Conservation (phyloP, 2,797 vertebrate species). For the Tragelaphus oryx region DNA sequence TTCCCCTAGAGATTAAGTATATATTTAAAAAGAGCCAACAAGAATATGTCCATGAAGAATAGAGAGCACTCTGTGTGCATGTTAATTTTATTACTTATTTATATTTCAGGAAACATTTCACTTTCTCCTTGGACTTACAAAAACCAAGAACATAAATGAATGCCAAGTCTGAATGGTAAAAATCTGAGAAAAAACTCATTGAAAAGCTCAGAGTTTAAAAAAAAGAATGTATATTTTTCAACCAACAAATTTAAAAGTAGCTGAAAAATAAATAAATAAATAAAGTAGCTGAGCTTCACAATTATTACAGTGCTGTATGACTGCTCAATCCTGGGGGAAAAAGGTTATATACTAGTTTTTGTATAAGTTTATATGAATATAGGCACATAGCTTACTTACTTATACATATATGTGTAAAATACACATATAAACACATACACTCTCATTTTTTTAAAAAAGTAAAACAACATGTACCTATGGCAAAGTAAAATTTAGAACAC, state of each 20-base stretch:
- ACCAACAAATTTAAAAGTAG: background rate
- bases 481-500: slow-evolving; percentile 77
- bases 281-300: slow-evolving; percentile 13
- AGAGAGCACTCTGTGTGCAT: slow-evolving; percentile 2
- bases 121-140: slow-evolving; percentile 58
- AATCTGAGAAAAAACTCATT: slow-evolving; percentile 11
- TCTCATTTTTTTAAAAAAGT: slow-evolving; percentile 49
- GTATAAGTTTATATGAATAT: slow-evolving; percentile 1
- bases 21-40: background rate
- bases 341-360: background rate
- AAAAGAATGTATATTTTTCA: background rate
- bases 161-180: background rate
- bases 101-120: slow-evolving; percentile 61
- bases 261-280: too few relatives aligned
- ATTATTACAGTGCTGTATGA: background rate
- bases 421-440: background rate
- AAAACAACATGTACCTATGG: slow-evolving; percentile 69
- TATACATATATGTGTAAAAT: too few relatives aligned
- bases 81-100: slow-evolving; percentile 61
- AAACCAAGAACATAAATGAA: slow-evolving; percentile 55
- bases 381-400: background rate
- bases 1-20: background rate
- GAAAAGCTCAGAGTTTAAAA: slow-evolving; percentile 35
- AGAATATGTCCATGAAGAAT: slow-evolving; percentile 36
- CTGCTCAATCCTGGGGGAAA: background rate